Evolutionary conservation across 2,888 invertebrate species (phyloP).

Genomic region (Lomographa bimaculata): DNA sequence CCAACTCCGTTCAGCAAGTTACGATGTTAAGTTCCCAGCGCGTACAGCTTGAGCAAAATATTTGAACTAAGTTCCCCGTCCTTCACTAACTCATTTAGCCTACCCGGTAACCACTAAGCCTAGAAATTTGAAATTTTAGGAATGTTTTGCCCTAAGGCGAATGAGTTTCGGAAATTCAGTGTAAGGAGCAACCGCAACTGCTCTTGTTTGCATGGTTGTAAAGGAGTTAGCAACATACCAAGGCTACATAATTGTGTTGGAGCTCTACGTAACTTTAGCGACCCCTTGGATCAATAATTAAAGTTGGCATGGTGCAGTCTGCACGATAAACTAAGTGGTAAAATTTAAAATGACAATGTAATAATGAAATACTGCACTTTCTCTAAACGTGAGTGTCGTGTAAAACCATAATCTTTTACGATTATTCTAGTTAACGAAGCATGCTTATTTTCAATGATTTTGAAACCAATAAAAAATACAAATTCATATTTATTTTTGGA

Average conservation of each 20-base stretch:
- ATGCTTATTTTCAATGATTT: too few species aligned
- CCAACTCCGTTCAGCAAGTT: constrained; percentile 6
- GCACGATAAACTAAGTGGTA: too few species aligned
- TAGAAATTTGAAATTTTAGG: constrained; percentile 48
- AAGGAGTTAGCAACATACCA: constrained; percentile 17
- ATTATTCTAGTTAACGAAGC: too few species aligned
- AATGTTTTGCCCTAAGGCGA: constrained; percentile 45
- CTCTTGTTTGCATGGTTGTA: constrained; percentile 11
- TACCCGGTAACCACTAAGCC: constrained; percentile 42
- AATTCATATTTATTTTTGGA: too few species aligned
- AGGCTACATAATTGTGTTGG: constrained; percentile 7
- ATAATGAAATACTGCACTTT: too few species aligned
- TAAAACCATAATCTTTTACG: too few species aligned
- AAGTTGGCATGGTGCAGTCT: too few species aligned
- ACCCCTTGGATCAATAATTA: too few species aligned
- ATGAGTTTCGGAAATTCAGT: constrained; percentile 24
- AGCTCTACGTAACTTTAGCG: neutral
- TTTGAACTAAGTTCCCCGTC: constrained; percentile 37
- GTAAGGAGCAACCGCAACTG: constrained; percentile 17
- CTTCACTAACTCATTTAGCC: constrained; percentile 41
- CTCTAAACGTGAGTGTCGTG: too few species aligned
- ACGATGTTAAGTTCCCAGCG: constrained; percentile 8
- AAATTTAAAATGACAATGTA: too few species aligned
- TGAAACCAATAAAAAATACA: too few species aligned
- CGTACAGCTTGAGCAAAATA: constrained; percentile 20